phyloP scores from a whole-genome alignment of 92 coral and sea anemone genomes.

The Epizoanthus ramosus region DNA sequence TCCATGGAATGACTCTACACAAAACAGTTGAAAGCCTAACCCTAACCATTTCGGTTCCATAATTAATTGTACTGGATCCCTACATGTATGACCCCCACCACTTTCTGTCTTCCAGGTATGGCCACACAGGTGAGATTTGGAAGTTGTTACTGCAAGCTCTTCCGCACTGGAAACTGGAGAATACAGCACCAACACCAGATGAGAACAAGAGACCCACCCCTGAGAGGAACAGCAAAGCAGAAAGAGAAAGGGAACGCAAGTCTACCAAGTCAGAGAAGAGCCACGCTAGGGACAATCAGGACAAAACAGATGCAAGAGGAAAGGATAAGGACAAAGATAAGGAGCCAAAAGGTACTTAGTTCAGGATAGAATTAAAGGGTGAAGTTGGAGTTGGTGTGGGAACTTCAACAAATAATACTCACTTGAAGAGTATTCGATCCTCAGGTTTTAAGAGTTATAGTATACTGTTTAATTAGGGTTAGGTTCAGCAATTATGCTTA shows the following conservation, averaged over 20 bases:
- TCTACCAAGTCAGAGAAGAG: conserved; percentile 72
- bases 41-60: too few species aligned
- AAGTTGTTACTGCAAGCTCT: conserved; percentile 79
- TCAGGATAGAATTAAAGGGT: not conserved
- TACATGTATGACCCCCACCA: too few species aligned
- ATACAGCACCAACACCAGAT: conserved; percentile 86
- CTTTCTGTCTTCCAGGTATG: conserved; percentile 59
- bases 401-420: too few species aligned
- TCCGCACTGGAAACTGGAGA: conserved; percentile 95
- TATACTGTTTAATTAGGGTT: too few species aligned
- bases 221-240: conserved; percentile 59
- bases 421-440: too few species aligned
- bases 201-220: conserved; percentile 52
- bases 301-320: conserved; percentile 49
- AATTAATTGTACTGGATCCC: too few species aligned
- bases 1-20: too few species aligned
- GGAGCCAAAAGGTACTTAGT: not conserved
- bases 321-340: conserved; percentile 64
- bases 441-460: too few species aligned
- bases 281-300: conserved; percentile 52
- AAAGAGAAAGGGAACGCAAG: conserved; percentile 80
- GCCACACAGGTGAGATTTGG: conserved; percentile 90
- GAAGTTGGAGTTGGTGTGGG: not conserved
- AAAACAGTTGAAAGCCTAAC: too few species aligned
- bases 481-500: too few species aligned